Evolutionary conservation across 2,888 invertebrate genomes (phyloP).

Genomic region (Cephus spinipes): DNA sequence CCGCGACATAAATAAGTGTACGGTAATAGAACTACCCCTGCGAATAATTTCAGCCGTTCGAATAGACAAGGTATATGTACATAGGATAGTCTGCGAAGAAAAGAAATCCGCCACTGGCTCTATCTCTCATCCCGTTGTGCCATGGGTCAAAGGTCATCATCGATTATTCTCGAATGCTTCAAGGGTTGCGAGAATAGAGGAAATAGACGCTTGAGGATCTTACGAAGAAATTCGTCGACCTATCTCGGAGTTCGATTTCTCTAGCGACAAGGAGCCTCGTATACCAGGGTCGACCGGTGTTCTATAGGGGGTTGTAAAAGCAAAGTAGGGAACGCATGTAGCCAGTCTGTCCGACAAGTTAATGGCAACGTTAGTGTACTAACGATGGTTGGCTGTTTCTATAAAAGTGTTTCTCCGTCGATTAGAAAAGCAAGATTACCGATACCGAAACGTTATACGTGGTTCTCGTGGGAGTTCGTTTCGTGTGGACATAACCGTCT

Average conservation of each 20-base stretch:
- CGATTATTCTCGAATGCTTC: neutral
- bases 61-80: neutral
- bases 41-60: neutral
- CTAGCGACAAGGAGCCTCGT: conserved; percentile 14
- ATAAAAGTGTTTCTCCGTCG: neutral
- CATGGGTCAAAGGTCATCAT: neutral
- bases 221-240: conserved; percentile 17
- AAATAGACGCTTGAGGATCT: neutral
- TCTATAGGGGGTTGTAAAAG: conserved; percentile 15
- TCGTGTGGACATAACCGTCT: neutral
- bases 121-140: neutral
- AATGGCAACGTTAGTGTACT: conserved; percentile 10
- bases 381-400: neutral
- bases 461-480: neutral
- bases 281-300: conserved; percentile 9
- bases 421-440: neutral
- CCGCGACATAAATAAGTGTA: neutral
- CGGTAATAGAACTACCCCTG: neutral
- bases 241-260: conserved; percentile 22
- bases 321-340: conserved; percentile 20
- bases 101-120: neutral
- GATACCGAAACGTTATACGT: neutral
- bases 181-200: neutral
- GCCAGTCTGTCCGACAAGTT: conserved; percentile 22
- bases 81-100: neutral